Evolutionary conservation across 2,113 vertebrate genomes (phyloP).

Genomic region (Stigmatopora nigra): DNA sequence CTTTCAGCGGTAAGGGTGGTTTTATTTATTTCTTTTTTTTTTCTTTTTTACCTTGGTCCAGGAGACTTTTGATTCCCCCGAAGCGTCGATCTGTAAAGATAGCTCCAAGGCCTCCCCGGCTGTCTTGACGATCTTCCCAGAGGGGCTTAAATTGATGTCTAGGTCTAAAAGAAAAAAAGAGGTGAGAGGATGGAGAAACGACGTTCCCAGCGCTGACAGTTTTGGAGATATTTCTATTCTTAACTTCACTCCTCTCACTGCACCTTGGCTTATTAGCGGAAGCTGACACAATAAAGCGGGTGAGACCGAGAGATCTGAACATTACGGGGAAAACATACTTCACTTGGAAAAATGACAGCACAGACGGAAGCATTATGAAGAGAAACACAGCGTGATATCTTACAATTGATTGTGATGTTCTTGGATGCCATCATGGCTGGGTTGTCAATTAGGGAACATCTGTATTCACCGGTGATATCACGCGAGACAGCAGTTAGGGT

Average conservation of each 20-base stretch:
- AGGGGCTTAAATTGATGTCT: constrained; percentile 79
- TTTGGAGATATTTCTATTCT: constrained; percentile 35
- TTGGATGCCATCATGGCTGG: constrained; percentile 65
- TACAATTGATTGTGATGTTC: constrained; percentile 83
- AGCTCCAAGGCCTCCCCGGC: constrained; percentile 75
- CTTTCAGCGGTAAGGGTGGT: not conserved
- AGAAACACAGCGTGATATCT: constrained; percentile 49
- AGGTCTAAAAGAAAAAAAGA: constrained; percentile 73
- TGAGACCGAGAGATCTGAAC: constrained; percentile 6
- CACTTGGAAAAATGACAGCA: constrained; percentile 1
- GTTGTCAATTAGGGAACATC: constrained; percentile 78
- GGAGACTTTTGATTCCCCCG: constrained; percentile 72
- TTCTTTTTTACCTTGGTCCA: constrained; percentile 81
- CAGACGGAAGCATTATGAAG: constrained; percentile 1
- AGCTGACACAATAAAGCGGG: constrained; percentile 37
- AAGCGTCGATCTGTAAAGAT: constrained; percentile 72
- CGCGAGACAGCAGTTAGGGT: constrained; percentile 74
- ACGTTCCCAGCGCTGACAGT: constrained; percentile 42
- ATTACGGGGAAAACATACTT: not conserved
- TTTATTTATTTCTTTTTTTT: no score
- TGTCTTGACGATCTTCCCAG: constrained; percentile 73
- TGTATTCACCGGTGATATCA: constrained; percentile 80
- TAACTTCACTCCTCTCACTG: constrained; percentile 37
- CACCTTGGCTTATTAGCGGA: constrained; percentile 42
- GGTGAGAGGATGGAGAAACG: constrained; percentile 32